Base-by-base conservation (phyloP, 1,140 invertebrate species). In the Macrosteles quadrilineatus region DNA sequence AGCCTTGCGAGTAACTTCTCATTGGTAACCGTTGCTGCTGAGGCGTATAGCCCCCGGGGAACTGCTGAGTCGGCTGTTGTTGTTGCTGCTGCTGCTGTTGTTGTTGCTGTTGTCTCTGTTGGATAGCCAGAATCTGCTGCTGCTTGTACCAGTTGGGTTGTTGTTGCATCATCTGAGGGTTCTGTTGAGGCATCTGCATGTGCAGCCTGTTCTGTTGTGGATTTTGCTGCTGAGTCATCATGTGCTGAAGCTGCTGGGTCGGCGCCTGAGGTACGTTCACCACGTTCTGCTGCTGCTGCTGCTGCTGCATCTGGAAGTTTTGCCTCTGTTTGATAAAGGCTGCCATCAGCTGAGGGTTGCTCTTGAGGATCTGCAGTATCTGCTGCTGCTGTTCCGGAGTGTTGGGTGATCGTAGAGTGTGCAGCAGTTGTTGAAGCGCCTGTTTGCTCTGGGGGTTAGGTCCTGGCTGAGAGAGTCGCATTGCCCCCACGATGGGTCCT, bases 291-390 rank as follows among this genome's bases (percentile, higher is more conserved):
- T 78, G 79, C 73, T 40, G 75, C 73, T 64, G 74, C 71, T 4
- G 78, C 74, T 57, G 76, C 79, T 80, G 74, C 68, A 77, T 74
- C 57, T 78, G 76, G 47, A 72, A 68, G 75, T 89, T 87, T 83
- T 93, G 90, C 79, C 93, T 85, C 81, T 97, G 94, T 80, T 96
- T 96, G 66, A 98, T 95, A 78, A 98, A 97, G 59, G 95, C 94
- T 67, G 96, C 96, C 95, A 98, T 98, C 12, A 98, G 84, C 70
- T 94, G 94, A 53, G 96, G 96, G 85, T 98, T 96, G 55, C 90
- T 91, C 81, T 97, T 97, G 53, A 98, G 87, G 76, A 98, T 96
- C 74, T 91, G 88, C 30, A 98, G 83, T 63, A 98, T 94, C 82
- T 97, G 93, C 77, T 93, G 90, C 77, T 98, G 96, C 77, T 97